phyloP scores from a whole-genome alignment of 2,113 vertebrate species.

The Neodon shergylaensis region DNA sequence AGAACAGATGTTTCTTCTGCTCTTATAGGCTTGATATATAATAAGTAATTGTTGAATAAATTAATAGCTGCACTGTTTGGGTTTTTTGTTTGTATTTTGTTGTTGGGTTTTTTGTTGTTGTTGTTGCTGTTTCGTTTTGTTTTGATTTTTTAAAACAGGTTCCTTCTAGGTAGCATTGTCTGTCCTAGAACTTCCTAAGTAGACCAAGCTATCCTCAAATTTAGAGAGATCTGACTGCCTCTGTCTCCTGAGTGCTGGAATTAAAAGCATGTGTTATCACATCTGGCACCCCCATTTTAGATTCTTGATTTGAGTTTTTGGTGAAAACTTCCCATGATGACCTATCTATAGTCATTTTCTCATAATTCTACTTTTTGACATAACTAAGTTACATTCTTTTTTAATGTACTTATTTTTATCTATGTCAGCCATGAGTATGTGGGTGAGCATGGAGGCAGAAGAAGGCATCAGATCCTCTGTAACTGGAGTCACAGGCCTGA shows the following conservation, averaged over 20 bases:
- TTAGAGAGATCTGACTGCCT: not conserved
- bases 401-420: not conserved
- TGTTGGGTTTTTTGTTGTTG: not conserved
- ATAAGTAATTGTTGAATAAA: constrained; percentile 10
- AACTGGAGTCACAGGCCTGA: not conserved
- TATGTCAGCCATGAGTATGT: not conserved
- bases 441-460: not conserved
- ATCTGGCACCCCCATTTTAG: not conserved
- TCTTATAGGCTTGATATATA: not conserved
- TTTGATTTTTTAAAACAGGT: not conserved
- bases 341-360: not conserved
- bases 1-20: not conserved
- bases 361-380: not conserved
- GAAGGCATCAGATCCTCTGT: not conserved
- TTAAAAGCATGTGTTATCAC: not conserved
- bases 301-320: not conserved
- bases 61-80: not conserved
- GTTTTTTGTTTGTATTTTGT: not conserved
- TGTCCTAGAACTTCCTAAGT: not conserved
- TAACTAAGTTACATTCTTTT: not conserved
- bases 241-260: not conserved
- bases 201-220: not conserved
- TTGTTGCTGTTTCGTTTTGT: not conserved
- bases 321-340: not conserved
- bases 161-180: not conserved